Base-by-base conservation (phyloP, 2,113 vertebrate genomes). In the Entomyzon cyanotis region DNA sequence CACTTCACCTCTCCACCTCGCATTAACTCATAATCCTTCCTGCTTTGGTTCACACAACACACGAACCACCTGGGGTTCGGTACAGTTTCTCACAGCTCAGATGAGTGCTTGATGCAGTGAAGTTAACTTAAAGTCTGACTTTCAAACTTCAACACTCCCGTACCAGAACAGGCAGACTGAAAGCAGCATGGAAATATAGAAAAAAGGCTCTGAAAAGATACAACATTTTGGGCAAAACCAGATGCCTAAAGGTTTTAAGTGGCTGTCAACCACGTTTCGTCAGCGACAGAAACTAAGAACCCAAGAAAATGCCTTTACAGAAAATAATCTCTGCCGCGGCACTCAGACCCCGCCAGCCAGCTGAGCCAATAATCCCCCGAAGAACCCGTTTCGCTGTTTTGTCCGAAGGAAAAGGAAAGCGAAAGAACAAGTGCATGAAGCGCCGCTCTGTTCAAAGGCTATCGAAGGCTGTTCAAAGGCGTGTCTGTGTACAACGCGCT, bases 401-500 rank as follows among this genome's bases (percentile, higher is more conserved):
- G 15, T 23, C 41, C 39, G 8, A 42, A 31, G 2, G 6, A 64
- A 91, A 70, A 50, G 35, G 59, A 83, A 84, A 79, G 78, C 49
- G 39, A 64, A 91, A 58, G 41, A 37, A 42, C 41, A 8, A 70
- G 63, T 0, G 64, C 33, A 7, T 0, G 19, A 65, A 85, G 76
- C 1, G n/a, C n/a, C 41, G 73, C 41, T 64, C 18, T 7, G 41
- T 7, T 69, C 6, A 35, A 50, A 25, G 1, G 85, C 13, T 17
- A 7, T 0, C 0, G 62, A 8, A 59, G 33, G 39, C 69, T n/a
- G n/a, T n/a, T n/a, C n/a, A n/a, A 2, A 23, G 53, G 19, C 42
- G 44, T 2, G 67, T 28, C 37, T 7, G 71, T 9, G 10, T 1
- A 35, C 73, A 10, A 13, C 4, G n/a, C 28, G 77, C 55, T 86